Evolutionary conservation across 2,797 vertebrate species (phyloP).

Genomic region (Oceanodroma leucorhoa): DNA sequence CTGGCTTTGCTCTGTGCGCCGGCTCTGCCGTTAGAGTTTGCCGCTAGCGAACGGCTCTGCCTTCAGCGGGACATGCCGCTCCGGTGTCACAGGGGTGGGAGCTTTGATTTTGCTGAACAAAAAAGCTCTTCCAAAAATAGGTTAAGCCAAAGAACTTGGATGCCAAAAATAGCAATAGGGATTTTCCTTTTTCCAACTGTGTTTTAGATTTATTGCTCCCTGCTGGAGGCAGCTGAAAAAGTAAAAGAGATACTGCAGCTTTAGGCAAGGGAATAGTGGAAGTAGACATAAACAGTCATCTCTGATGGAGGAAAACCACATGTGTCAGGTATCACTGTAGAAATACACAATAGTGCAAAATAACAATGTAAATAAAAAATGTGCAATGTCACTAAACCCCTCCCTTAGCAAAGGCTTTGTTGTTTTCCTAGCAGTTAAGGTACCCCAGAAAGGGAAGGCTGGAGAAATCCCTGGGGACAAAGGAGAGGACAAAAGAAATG

Average conservation of each 20-base stretch:
- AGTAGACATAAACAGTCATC: neutral
- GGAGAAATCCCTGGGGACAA: neutral
- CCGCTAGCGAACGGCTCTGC: fast-evolving
- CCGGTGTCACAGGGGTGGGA: neutral
- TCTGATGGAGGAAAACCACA: neutral
- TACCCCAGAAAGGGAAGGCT: neutral
- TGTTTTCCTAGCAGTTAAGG: neutral
- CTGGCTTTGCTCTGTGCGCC: neutral
- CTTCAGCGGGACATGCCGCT: neutral
- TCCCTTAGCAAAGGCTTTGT: neutral
- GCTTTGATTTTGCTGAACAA: conserved; percentile 33
- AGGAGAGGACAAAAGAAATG: conserved; percentile 4
- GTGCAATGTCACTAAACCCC: neutral
- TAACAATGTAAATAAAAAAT: neutral
- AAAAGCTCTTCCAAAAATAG: conserved; percentile 43
- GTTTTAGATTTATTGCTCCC: conserved; percentile 26
- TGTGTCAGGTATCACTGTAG: neutral
- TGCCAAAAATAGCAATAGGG: conserved; percentile 31
- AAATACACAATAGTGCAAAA: neutral
- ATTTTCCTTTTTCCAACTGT: neutral
- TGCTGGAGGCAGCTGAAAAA: conserved; percentile 22
- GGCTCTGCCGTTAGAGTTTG: neutral
- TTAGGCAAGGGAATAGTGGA: neutral
- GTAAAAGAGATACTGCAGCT: neutral
- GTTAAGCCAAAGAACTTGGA: neutral